phyloP scores from a whole-genome alignment of 2,888 invertebrate species.

The Tromatobia lineatoria region DNA sequence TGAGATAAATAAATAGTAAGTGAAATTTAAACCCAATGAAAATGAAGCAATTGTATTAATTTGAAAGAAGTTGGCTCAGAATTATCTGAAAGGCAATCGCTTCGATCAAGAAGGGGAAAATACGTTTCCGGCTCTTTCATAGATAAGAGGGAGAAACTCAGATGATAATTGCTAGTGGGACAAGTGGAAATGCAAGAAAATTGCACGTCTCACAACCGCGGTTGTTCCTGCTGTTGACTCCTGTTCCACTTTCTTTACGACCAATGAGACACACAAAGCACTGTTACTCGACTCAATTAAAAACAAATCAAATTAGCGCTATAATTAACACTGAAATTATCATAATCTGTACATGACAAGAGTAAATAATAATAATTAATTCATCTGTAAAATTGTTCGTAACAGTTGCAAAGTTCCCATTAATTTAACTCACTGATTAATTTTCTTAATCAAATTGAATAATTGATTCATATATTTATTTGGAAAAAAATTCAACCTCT shows the following conservation, averaged over 20 bases:
- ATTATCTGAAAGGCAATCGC: conserved; percentile 10
- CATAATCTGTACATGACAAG: not conserved
- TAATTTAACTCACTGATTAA: not conserved
- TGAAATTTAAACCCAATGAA: not conserved
- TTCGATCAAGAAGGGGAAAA: not conserved
- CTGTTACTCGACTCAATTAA: conserved; percentile 10
- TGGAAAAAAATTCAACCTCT: not conserved
- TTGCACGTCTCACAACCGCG: not conserved
- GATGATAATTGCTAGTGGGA: conserved; percentile 31
- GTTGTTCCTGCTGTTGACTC: not conserved
- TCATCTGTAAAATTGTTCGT: not conserved
- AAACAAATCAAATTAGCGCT: conserved; percentile 7
- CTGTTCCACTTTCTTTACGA: conserved; percentile 34
- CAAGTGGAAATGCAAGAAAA: conserved; percentile 17
- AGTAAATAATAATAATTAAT: not conserved
- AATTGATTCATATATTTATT: not conserved
- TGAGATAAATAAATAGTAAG: not conserved
- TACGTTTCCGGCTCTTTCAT: conserved; percentile 15
- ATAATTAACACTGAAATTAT: not conserved
- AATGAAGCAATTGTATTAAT: not conserved
- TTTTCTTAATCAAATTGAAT: too few species aligned
- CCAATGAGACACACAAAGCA: conserved; percentile 5
- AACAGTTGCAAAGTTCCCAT: not conserved
- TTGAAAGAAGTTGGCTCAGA: not conserved
- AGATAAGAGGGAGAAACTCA: conserved; percentile 35